Evolutionary conservation across 2,113 vertebrate genomes (phyloP), one percentile per base, ranked within the genome.

Genomic region (Condylura cristata): DNA sequence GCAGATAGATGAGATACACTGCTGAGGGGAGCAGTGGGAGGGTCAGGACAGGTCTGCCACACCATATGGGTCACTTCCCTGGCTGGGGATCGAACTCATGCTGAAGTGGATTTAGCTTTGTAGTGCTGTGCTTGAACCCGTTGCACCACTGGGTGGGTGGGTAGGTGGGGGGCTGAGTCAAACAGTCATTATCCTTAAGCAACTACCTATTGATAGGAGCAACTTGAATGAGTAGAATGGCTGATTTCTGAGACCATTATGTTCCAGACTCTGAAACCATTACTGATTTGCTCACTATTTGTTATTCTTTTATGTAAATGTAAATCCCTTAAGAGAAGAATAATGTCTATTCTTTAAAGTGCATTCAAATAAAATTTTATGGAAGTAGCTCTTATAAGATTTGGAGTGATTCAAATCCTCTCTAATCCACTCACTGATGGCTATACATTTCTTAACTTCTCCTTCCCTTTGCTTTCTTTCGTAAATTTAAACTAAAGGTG

Each of bases 321-420:
- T 53, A 88, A 90, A 68, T 75, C 32, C 76, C 56, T 78, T 61
- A 74, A 87, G 66, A 78, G 60, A 88, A 96, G 75, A 95, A 71
- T 28, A 79, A 66, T 78, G 71, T 74, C 41, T 90, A n/a, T 12
- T 88, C 71, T 78, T 88, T 88, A 96, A 79, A 34, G 34, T 53
- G 34, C 17, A 53, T 65, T 34, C 46, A 79, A 84, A 88, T 66
- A 79, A 48, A 95, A 68, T 93, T 93, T 93, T 91, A 74, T 70
- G 83, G 48, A 79, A 70, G 78, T 84, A 68, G 66, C 48, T 74
- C 56, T 93, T 91, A 26, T 0, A 16, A 65, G 78, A 90, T 79
- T 93, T 48, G 28, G 63, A 78, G 34, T 44, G n/a, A 90, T 84
- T 86, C n/a, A 74, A 48, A 70, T n/a, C 48, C 41, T 79, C 70